Conservation (phyloP, 2,797 vertebrate species). For the Echiichthys vipera region DNA sequence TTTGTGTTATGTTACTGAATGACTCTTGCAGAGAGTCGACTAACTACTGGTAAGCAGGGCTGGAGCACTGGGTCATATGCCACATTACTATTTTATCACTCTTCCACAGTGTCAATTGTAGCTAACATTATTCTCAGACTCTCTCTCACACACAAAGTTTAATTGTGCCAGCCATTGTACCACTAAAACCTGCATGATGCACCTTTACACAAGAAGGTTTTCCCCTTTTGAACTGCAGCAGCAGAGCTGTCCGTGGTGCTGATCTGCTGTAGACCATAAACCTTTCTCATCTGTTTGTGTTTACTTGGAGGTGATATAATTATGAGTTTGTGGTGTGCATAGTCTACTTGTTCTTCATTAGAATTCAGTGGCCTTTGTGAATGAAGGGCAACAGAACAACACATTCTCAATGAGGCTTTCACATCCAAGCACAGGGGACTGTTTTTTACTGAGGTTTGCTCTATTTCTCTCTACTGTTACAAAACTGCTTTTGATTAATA, state of each 20-base stretch:
- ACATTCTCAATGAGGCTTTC: neutral
- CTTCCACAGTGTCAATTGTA: conserved; percentile 40
- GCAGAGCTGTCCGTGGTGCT: conserved; percentile 53
- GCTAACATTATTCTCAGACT: conserved; percentile 25
- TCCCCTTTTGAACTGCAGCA: conserved; percentile 1
- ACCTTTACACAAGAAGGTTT: conserved; percentile 8
- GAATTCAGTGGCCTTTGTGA: neutral
- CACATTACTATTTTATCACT: conserved; percentile 60
- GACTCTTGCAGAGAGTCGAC: conserved; percentile 21
- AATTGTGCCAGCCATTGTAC: conserved; percentile 16
- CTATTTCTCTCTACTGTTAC: neutral
- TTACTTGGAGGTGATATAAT: neutral
- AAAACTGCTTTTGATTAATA: neutral
- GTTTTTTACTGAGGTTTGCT: neutral
- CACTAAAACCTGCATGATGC: neutral
- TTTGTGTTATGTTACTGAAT: conserved; percentile 10
- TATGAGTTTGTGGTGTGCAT: neutral
- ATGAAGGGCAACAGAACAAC: neutral
- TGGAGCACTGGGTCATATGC: conserved; percentile 47
- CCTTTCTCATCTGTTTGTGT: conserved; percentile 3
- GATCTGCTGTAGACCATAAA: neutral
- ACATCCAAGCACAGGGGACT: neutral
- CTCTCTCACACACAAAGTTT: conserved; percentile 7
- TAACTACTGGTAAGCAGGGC: conserved; percentile 25
- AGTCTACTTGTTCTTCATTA: neutral